A percentile compares a stretch with the other conserved stretches of the same genome.
These are phyloP conservation scores for Caenorhabditis briggsae DNA, from an alignment of 1,140 invertebrate species.

Conservation along the genomic window DNA sequence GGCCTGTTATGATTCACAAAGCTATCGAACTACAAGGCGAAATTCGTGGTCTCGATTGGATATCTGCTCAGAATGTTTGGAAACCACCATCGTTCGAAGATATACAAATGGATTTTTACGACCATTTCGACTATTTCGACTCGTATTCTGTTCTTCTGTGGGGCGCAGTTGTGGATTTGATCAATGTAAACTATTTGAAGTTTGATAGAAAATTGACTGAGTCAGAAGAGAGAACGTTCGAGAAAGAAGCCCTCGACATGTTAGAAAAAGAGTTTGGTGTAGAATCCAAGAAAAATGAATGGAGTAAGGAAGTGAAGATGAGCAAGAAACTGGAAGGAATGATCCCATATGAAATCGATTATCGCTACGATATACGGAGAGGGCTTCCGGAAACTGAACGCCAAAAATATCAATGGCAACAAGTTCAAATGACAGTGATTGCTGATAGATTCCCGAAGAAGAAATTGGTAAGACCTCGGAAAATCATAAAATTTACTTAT, in stretches of 20 bases:
- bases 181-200: slow-evolving; percentile 27
- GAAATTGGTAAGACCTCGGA: background rate
- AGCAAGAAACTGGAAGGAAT: slow-evolving; percentile 24
- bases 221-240: background rate
- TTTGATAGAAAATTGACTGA: slow-evolving; percentile 8
- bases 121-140: slow-evolving; percentile 14
- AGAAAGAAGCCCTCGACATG: slow-evolving; percentile 10
- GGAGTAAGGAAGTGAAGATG: slow-evolving; percentile 36
- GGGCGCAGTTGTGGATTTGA: slow-evolving; percentile 9
- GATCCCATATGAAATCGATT: slow-evolving; percentile 22
- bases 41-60: slow-evolving; percentile 18
- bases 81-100: slow-evolving; percentile 17
- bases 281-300: slow-evolving; percentile 30
- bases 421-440: slow-evolving; percentile 18
- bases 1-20: background rate
- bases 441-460: slow-evolving; percentile 2
- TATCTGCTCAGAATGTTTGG: background rate
- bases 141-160: slow-evolving; percentile 3
- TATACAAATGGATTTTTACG: background rate
- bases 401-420: slow-evolving; percentile 37
- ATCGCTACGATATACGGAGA: slow-evolving; percentile 17
- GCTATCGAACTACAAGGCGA: background rate
- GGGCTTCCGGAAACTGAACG: background rate
- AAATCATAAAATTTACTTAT: background rate
- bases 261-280: background rate